Evolutionary conservation across 2,888 invertebrate genomes (phyloP).

Genomic region (Erpobdella octoculata): DNA sequence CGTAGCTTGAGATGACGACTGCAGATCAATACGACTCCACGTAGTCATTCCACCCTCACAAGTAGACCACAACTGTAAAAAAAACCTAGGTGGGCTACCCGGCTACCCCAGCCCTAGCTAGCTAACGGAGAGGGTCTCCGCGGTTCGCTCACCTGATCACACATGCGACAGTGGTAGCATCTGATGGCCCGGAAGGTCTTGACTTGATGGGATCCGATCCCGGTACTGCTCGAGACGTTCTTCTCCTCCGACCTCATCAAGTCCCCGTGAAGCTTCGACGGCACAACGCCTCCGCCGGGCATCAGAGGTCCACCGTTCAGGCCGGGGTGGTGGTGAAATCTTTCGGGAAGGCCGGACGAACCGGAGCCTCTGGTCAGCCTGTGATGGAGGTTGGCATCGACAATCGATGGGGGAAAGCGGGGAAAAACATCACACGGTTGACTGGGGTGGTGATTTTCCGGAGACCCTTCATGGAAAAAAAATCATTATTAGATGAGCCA

Average conservation of each 20-base stretch:
- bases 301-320: slow-evolving; percentile 17
- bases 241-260: slow-evolving; percentile 24
- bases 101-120: too few species aligned
- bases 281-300: neutral
- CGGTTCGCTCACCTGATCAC: slow-evolving; percentile 37
- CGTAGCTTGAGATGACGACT: too few species aligned
- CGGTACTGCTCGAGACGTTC: slow-evolving; percentile 26
- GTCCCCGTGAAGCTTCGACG: slow-evolving; percentile 23
- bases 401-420: slow-evolving; percentile 22
- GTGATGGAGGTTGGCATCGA: slow-evolving; percentile 21
- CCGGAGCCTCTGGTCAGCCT: slow-evolving; percentile 14
- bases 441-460: neutral
- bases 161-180: slow-evolving; percentile 38
- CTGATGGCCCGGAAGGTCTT: slow-evolving; percentile 34
- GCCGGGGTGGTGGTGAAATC: slow-evolving; percentile 21
- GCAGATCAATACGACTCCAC: too few species aligned
- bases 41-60: too few species aligned
- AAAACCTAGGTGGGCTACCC: too few species aligned
- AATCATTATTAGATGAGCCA: too few species aligned
- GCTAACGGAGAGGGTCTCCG: too few species aligned
- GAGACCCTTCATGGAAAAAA: slow-evolving; percentile 8
- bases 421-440: slow-evolving; percentile 23
- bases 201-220: slow-evolving; percentile 20
- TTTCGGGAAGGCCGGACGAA: slow-evolving; percentile 7
- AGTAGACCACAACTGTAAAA: too few species aligned